phyloP scores from a whole-genome alignment of 2,888 invertebrate genomes.

The Chrysopilus asiliformis region DNA sequence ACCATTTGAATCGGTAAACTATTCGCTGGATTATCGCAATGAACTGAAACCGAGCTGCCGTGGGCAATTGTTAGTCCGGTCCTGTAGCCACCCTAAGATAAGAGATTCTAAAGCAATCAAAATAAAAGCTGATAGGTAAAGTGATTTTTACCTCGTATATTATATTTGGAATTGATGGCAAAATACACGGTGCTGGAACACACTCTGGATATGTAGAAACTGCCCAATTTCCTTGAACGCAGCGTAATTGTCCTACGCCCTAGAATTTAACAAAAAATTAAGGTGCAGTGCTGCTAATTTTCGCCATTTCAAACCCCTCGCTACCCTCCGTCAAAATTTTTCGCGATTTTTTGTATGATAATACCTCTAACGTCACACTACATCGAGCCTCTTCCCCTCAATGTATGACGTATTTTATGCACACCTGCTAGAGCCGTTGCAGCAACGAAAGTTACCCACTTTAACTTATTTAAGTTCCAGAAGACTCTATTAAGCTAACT shows the following conservation, averaged over 20 bases:
- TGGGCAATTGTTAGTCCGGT: slow-evolving; percentile 70
- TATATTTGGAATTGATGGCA: slow-evolving; percentile 30
- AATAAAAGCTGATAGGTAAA: not conserved
- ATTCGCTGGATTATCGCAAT: slow-evolving; percentile 45
- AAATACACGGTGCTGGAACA: slow-evolving; percentile 42
- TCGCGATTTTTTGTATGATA: too few relatives aligned
- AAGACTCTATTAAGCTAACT: too few relatives aligned
- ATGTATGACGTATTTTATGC: too few relatives aligned
- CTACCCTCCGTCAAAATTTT: too few relatives aligned
- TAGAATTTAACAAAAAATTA: slow-evolving; percentile 21
- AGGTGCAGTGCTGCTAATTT: too few relatives aligned
- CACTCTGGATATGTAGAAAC: slow-evolving; percentile 63
- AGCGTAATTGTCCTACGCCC: slow-evolving; percentile 60
- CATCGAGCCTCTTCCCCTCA: too few relatives aligned
- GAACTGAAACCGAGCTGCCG: slow-evolving; percentile 61
- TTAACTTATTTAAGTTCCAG: too few relatives aligned
- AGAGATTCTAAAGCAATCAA: slow-evolving; percentile 31
- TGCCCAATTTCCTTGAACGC: slow-evolving; percentile 74
- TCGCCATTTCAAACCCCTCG: too few relatives aligned
- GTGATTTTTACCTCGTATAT: slow-evolving; percentile 26
- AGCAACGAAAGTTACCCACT: too few relatives aligned
- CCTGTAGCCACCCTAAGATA: slow-evolving; percentile 64
- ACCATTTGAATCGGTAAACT: slow-evolving; percentile 37
- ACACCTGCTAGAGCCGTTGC: too few relatives aligned
- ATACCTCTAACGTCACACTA: too few relatives aligned